Conservation (phyloP, 53 echinoderm and acorn worm species). For the Antedon mediterranea region DNA sequence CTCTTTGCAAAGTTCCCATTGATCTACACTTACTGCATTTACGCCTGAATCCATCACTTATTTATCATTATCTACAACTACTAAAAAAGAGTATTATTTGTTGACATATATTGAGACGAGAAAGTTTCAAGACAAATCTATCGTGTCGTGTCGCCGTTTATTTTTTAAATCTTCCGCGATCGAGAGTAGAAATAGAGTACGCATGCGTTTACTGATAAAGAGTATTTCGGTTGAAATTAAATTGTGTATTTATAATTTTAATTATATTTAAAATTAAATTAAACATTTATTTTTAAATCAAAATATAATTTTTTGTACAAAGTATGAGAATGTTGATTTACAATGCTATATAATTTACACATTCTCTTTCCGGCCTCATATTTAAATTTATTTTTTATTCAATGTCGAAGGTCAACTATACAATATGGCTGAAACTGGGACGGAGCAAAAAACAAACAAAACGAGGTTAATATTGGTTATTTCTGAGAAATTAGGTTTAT, state of each 20-base stretch:
- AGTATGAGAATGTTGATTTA: no score
- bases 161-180: conserved; percentile 13
- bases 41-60: neutral
- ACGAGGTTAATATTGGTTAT: neutral
- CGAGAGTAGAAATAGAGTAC: no score
- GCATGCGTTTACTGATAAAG: conserved; percentile 14
- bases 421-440: neutral
- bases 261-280: no score
- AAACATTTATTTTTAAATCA: no score
- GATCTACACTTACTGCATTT: conserved; percentile 29
- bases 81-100: conserved; percentile 1
- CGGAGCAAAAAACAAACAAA: neutral
- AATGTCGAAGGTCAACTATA: neutral
- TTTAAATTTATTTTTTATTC: neutral
- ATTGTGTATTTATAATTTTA: no score
- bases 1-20: conserved; percentile 95
- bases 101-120: no score
- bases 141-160: conserved; percentile 9
- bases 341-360: no score
- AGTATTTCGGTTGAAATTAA: no score
- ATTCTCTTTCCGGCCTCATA: no score
- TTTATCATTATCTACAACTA: neutral
- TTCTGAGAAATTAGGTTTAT: neutral
- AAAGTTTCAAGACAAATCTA: no score
- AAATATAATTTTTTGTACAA: no score